These are phyloP conservation scores for Ciconia maguari DNA, from an alignment of 2,113 vertebrate species.

Conservation along the genomic window DNA sequence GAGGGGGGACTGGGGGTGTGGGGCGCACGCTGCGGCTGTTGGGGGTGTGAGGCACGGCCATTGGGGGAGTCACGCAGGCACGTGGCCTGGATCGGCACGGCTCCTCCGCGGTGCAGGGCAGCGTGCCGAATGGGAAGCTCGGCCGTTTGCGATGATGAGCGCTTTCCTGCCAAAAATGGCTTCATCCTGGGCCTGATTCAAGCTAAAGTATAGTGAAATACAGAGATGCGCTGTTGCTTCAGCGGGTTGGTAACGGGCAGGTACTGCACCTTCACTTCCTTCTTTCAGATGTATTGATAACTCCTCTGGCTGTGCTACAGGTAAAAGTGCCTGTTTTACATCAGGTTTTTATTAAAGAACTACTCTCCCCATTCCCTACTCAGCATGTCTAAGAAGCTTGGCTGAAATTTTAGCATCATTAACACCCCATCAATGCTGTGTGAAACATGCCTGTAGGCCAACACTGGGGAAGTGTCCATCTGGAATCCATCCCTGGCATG, in stretches of 20 bases:
- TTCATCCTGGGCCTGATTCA: neutral
- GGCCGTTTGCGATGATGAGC: neutral
- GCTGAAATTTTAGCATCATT: conserved; percentile 52
- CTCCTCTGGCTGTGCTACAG: neutral
- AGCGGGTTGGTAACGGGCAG: neutral
- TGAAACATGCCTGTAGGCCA: conserved; percentile 11
- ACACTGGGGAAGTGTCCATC: neutral
- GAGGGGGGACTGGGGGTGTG: neutral
- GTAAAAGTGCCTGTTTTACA: neutral
- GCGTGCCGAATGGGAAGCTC: neutral
- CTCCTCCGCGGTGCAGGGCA: neutral
- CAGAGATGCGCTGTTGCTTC: neutral
- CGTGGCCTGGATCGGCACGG: rapidly evolving
- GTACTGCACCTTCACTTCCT: neutral
- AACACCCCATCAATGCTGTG: conserved; percentile 53
- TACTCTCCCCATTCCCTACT: neutral
- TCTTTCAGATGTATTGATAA: neutral
- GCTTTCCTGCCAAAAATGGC: neutral
- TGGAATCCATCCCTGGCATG: conserved; percentile 54
- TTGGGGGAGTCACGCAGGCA: neutral
- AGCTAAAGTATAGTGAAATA: neutral
- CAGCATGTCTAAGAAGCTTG: neutral
- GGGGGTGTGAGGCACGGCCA: no score
- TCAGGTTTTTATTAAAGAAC: neutral
- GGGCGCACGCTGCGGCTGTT: no score